Evolutionary conservation across 2,888 invertebrate species (phyloP), one percentile per base, ranked within the genome.

Genomic region (Pollenia amentaria): DNA sequence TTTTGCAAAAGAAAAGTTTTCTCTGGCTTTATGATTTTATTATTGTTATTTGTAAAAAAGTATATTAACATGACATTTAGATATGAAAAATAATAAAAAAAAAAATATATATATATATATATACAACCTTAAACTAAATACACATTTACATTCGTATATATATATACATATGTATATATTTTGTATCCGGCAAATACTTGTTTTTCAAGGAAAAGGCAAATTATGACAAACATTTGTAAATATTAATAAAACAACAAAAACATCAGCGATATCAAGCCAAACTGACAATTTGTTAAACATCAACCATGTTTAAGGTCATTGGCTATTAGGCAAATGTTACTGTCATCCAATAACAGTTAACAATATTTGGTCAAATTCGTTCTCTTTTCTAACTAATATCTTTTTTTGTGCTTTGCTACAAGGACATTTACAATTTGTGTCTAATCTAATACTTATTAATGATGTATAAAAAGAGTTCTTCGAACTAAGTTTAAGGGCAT

Each of bases 181-280:
- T n/a, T n/a, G 6, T 29, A 29, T 29, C 29, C 29, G 29, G 29
- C 4, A 29, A 0, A 29, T 29, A 29, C 29, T 29, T 29, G 29
- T 29, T 6, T 1, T 6, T 29, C 29, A 6, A 29, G 29, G 21
- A 2, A 55, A 12, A 42, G 46, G 42, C 21, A 69, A 80, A 73
- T 57, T 53, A 81, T 81, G 55, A 73, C 65, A 60, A 65, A 75
- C 81, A 81, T 81, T 81, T 75, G 81, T 81, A 60, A 75, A 73
- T 60, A 81, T 81, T 81, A 82, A 62, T 67, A 77, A 67, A 60
- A 82, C 21, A 79, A 51, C 18, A 46, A 69, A 10, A 60, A n/a
- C 1, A 60, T 14, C 29, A 44, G 57, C 14, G 38, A 67, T 1
- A 38, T 51, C 48, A 48, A 38, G 29, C 29, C 29, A 48, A 69